Conservation (phyloP, 92 coral and sea anemone species). For the Galaxea fascicularis region DNA sequence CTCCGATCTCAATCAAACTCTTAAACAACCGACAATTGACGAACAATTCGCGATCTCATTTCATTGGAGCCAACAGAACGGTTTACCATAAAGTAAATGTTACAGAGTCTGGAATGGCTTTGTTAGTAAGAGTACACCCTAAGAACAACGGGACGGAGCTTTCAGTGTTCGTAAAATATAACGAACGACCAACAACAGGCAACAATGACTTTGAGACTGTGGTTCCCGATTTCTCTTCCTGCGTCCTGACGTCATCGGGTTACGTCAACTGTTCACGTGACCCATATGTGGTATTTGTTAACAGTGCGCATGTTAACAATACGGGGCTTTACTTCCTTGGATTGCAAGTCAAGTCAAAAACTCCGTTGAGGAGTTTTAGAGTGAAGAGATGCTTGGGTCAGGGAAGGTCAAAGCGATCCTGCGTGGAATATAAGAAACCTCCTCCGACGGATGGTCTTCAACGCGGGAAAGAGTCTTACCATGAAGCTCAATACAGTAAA, state of each 20-base stretch:
- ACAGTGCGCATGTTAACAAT: conserved; percentile 16
- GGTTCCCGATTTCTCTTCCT: conserved; percentile 33
- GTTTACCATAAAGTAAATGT: conserved; percentile 52
- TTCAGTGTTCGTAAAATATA: conserved; percentile 22
- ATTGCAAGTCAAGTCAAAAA: conserved; percentile 7
- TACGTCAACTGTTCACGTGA: conserved; percentile 45
- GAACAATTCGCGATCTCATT: conserved; percentile 24
- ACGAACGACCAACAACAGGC: conserved; percentile 39
- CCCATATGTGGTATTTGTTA: conserved; percentile 21
- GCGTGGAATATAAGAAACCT: conserved; percentile 34
- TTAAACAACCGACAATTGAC: conserved; percentile 25
- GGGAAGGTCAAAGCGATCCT: conserved; percentile 27
- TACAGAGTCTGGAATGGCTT: conserved; percentile 26
- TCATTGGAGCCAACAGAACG: conserved; percentile 32
- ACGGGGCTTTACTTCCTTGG: conserved; percentile 25
- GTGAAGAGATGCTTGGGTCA: conserved; percentile 17
- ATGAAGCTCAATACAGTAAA: neutral
- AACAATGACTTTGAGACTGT: conserved; percentile 25
- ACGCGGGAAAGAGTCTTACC: neutral
- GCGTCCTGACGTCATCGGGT: conserved; percentile 1
- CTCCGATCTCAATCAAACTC: conserved; percentile 45
- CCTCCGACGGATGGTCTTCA: conserved; percentile 1
- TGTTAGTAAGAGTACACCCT: conserved; percentile 50
- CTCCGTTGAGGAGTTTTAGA: neutral
- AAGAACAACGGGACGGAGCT: conserved; percentile 26